Base-by-base conservation (phyloP, 2,888 invertebrate genomes). In the Sycophila texana region DNA sequence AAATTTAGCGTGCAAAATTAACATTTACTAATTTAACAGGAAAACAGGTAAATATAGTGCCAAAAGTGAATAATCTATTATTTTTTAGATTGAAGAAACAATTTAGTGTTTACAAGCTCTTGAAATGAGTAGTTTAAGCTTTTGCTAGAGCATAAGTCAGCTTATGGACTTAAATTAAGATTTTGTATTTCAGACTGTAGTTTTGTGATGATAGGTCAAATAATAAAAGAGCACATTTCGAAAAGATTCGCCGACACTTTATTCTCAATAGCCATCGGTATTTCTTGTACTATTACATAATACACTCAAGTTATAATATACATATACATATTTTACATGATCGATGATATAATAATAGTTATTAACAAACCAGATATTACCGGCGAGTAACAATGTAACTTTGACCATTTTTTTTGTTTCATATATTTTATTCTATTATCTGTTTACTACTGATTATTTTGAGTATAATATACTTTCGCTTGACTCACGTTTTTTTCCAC, bases 311-410 rank as follows among this genome's bases (percentile, higher is more conserved):
- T 88, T 89, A 89, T 87, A 88, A 85, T 89, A 84, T 89, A 90
- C 88, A 89, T 89, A 39, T 39, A 89, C 89, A 90, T 89, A 89
- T 89, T 89, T 90, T 89, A 89, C 89, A 90, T 88, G 87, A 87
- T 87, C 85, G 83, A 85, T 85, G 84, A 85, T 86, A 84, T 86
- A 86, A 86, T 88, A 88, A 87, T 88, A 39, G 39, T 68, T 84
- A 88, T 87, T 88, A 90, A 89, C 88, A 88, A 90, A 89, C 87
- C 89, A 89, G 86, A 86, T 84, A 84, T 83, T 84, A 85, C 83
- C 85, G 86, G 87, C 81, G 84, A 86, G 86, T 89, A 89, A 89
- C 88, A 86, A 85, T 83, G 51, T 68, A 77, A 81, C 67, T 75
- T 77, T 72, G 55, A 79, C 49, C 60, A 61, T 60, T 79, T 39